Conservation (phyloP, 2,797 vertebrate genomes). For the Arctocebus calabarensis region DNA sequence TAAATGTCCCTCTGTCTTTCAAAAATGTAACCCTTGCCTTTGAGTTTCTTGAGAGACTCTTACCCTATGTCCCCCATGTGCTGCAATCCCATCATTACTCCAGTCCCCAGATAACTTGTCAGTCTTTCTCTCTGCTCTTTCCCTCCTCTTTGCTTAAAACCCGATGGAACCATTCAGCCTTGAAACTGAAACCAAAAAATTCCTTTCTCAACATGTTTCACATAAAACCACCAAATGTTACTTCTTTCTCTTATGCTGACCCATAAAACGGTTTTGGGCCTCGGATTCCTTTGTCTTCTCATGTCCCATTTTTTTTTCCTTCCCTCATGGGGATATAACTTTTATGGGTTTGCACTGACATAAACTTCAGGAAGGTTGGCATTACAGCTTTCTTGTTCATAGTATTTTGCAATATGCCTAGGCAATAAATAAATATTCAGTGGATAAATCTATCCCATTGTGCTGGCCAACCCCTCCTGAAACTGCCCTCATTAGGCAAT, state of each 20-base stretch:
- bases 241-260: conserved; percentile 29
- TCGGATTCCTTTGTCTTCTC: neutral
- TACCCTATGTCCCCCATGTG: neutral
- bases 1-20: neutral
- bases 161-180: neutral
- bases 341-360: neutral
- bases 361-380: neutral
- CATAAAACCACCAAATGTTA: conserved; percentile 12
- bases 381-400: neutral
- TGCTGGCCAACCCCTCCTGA: neutral
- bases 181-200: conserved; percentile 8
- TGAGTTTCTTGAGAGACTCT: neutral
- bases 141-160: neutral
- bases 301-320: neutral
- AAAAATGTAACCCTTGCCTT: neutral
- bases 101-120: neutral
- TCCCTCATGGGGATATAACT: neutral
- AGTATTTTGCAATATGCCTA: neutral
- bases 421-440: neutral
- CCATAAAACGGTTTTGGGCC: neutral
- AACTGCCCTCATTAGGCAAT: neutral
- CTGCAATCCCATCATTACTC: neutral
- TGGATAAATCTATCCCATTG: neutral
- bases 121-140: neutral
- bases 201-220: neutral